These are phyloP conservation scores for Dryas iulia DNA, from an alignment of 1,140 invertebrate genomes.

Conservation along the genomic window DNA sequence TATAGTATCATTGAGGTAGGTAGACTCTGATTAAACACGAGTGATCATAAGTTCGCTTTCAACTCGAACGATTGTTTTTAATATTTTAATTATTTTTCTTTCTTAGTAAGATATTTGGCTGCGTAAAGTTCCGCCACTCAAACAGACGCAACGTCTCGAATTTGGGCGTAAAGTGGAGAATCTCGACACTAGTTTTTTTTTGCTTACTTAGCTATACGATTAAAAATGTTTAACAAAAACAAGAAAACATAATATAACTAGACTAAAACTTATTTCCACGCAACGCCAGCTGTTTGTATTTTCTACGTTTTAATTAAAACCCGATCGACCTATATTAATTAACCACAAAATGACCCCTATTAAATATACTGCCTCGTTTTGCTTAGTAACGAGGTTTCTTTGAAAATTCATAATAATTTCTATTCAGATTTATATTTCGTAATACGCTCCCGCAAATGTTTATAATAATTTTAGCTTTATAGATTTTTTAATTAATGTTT, in stretches of 20 bases:
- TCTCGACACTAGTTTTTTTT: too few relatives aligned
- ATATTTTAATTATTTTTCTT: too few relatives aligned
- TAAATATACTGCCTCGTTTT: constrained; percentile 11
- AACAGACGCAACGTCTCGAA: too few relatives aligned
- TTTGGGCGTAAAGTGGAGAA: too few relatives aligned
- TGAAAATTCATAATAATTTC: not conserved
- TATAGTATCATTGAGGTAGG: too few relatives aligned
- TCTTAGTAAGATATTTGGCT: too few relatives aligned
- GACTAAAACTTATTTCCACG: not conserved
- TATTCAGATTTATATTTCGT: not conserved
- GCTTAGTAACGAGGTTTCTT: constrained; percentile 13
- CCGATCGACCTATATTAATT: constrained; percentile 10
- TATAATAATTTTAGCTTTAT: not conserved
- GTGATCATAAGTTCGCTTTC: too few relatives aligned
- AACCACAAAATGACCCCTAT: constrained; percentile 11
- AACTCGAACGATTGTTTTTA: too few relatives aligned
- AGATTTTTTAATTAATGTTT: not conserved
- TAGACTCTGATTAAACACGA: too few relatives aligned
- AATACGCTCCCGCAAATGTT: not conserved
- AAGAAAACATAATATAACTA: not conserved
- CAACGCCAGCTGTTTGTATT: constrained; percentile 10
- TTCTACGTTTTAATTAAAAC: constrained; percentile 19
- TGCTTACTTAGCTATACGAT: not conserved
- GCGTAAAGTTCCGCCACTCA: too few relatives aligned
- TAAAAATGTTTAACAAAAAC: not conserved